These are phyloP conservation scores for Alloplasta piceator DNA, from an alignment of 2,888 invertebrate species.

Conservation along the genomic window DNA sequence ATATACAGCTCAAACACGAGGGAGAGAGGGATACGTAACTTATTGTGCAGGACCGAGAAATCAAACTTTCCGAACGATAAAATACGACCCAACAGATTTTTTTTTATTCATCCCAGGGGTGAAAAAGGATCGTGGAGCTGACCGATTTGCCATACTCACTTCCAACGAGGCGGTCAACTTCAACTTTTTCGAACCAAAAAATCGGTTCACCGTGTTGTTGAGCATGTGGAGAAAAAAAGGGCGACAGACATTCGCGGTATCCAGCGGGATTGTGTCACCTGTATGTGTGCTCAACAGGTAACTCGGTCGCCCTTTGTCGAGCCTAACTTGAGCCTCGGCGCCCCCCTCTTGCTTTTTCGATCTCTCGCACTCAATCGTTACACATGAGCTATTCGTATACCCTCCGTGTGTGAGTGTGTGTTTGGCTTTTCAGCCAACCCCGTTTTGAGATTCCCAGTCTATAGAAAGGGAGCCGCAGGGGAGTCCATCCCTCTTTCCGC, in stretches of 20 bases:
- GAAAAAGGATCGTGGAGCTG: too few species aligned
- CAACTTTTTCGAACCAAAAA: too few species aligned
- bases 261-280: slow-evolving; percentile 78
- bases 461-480: slow-evolving; percentile 27
- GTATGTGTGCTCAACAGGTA: slow-evolving; percentile 82
- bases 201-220: too few species aligned
- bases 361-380: slow-evolving; percentile 24
- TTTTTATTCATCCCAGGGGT: too few species aligned
- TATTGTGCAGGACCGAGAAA: slow-evolving; percentile 70
- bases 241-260: slow-evolving; percentile 53
- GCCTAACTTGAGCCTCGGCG: slow-evolving; percentile 48
- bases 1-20: slow-evolving; percentile 52
- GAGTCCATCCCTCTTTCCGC: slow-evolving; percentile 7
- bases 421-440: slow-evolving; percentile 54
- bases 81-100: slow-evolving; percentile 75
- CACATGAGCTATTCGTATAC: slow-evolving; percentile 29
- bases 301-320: slow-evolving; percentile 75
- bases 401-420: slow-evolving; percentile 42
- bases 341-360: slow-evolving; percentile 30
- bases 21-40: slow-evolving; percentile 5
- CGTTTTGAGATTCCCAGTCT: slow-evolving; percentile 24
- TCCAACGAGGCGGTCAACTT: too few species aligned
- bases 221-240: slow-evolving; percentile 72
- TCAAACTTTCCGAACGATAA: slow-evolving; percentile 82
- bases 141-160: too few species aligned